Conservation (phyloP, 2,113 vertebrate genomes). For the Leucosticte australis region DNA sequence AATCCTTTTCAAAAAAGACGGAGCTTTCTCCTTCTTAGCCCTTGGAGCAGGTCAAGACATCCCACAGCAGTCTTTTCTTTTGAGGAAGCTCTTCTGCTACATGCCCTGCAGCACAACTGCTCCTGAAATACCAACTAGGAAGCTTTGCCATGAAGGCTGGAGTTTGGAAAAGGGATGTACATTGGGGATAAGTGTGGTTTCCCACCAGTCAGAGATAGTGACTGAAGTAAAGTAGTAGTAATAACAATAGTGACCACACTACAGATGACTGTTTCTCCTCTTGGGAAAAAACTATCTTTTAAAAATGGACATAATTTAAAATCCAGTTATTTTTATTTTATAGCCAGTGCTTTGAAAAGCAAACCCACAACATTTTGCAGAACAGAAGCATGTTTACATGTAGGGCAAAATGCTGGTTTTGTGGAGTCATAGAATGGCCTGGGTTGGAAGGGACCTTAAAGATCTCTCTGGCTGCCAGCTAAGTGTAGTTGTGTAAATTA, state of each 20-base stretch:
- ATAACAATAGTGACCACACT: not conserved
- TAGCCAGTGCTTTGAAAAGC: not conserved
- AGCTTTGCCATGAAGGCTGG: not conserved
- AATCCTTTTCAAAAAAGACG: not conserved
- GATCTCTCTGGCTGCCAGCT: not conserved
- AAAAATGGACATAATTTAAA: not conserved
- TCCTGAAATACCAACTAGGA: not conserved
- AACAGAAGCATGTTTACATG: rapidly evolving
- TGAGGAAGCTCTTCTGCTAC: not conserved
- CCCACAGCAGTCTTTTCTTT: not conserved
- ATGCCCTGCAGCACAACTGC: not conserved
- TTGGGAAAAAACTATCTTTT: not conserved
- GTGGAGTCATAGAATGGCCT: not conserved
- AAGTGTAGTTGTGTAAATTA: not conserved
- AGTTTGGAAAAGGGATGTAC: not conserved
- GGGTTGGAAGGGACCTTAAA: not conserved
- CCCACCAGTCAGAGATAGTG: not conserved
- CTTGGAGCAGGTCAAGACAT: not conserved
- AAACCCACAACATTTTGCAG: rapidly evolving
- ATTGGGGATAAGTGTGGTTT: rapidly evolving
- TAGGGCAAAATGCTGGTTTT: not conserved
- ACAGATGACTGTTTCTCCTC: not conserved
- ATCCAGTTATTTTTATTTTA: not conserved
- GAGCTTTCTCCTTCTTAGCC: not conserved
- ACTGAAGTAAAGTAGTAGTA: not conserved